These are phyloP conservation scores for Alca torda DNA, from an alignment of 2,797 vertebrate genomes.

Conservation along the genomic window DNA sequence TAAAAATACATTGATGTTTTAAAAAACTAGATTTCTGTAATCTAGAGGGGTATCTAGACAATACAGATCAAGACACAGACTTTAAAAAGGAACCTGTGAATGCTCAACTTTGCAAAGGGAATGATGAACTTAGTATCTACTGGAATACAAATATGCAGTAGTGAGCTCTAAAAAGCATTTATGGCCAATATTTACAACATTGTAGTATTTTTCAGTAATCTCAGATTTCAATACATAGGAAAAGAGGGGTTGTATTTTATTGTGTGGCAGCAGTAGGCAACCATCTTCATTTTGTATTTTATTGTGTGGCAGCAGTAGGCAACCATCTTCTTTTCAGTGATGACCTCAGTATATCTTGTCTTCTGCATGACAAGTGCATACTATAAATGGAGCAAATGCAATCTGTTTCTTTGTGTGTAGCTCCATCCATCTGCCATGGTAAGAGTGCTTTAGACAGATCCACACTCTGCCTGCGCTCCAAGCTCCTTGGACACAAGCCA, in stretches of 20 bases:
- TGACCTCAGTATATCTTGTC: conserved; percentile 21
- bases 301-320: background rate
- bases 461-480: conserved; percentile 34
- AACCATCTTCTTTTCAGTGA: conserved; percentile 2
- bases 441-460: conserved; percentile 60
- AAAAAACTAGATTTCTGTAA: background rate
- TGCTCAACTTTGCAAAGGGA: background rate
- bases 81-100: background rate
- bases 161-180: background rate
- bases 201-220: background rate
- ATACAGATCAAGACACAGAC: background rate
- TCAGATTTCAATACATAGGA: background rate
- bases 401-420: conserved; percentile 48
- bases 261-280: background rate
- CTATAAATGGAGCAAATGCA: conserved; percentile 42
- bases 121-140: background rate
- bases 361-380: background rate
- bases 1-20: background rate
- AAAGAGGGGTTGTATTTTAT: background rate
- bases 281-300: conserved; percentile 13
- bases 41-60: background rate
- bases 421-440: conserved; percentile 55
- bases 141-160: background rate
- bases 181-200: background rate
- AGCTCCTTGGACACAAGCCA: conserved; percentile 50